Percentiles rank a stretch among this genome's conserved stretches.
phyloP scores from a whole-genome alignment of 2,113 vertebrate genomes.

The Erinaceus europaeus region DNA sequence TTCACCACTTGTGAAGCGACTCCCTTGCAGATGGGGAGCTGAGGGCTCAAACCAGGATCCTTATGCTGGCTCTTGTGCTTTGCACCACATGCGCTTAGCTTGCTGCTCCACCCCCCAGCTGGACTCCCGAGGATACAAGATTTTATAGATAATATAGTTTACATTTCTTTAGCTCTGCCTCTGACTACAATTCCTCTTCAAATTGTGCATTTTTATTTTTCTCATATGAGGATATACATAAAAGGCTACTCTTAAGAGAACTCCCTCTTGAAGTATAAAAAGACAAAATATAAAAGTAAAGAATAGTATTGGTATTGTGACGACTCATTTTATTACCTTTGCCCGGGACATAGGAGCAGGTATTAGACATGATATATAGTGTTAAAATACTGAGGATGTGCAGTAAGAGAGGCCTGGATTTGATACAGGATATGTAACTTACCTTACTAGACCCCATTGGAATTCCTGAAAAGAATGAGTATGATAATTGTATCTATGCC shows the following conservation, averaged over 20 bases:
- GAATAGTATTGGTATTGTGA: not conserved
- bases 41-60: too few relatives aligned
- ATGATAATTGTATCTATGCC: not conserved
- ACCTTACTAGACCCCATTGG: not conserved
- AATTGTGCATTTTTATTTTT: not conserved
- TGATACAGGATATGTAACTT: not conserved
- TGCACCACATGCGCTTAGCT: too few relatives aligned
- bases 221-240: not conserved
- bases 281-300: not conserved
- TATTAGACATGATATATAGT: not conserved
- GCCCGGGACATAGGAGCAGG: not conserved
- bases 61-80: too few relatives aligned
- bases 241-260: not conserved
- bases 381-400: not conserved
- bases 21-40: too few relatives aligned
- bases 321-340: not conserved
- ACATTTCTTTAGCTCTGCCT: not conserved
- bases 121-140: too few relatives aligned
- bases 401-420: not conserved
- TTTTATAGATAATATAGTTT: not conserved
- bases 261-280: not conserved
- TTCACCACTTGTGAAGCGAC: too few relatives aligned
- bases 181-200: not conserved
- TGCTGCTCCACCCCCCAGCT: too few relatives aligned
- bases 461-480: not conserved